Percentiles rank a stretch among this genome's conserved stretches.
phyloP scores from a whole-genome alignment of 1,140 invertebrate species.

The Pogonomyrmex californicus region DNA sequence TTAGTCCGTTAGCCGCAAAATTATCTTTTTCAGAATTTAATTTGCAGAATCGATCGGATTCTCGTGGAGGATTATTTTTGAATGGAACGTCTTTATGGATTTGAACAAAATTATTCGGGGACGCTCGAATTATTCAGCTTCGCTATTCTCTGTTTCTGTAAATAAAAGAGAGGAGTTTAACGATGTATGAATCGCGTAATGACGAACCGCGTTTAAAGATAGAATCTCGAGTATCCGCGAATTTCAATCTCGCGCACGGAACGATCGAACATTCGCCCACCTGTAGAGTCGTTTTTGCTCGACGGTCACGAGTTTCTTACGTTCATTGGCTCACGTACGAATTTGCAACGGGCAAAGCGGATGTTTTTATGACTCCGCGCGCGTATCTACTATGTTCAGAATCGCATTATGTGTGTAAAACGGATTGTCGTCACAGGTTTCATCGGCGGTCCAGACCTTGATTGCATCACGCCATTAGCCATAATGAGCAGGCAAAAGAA shows the following conservation, averaged over 20 bases:
- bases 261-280: constrained; percentile 57
- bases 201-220: constrained; percentile 6
- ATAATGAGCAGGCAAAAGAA: not conserved
- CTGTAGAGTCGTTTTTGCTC: constrained; percentile 70
- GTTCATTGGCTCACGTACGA: constrained; percentile 25
- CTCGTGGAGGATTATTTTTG: not conserved
- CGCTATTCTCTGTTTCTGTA: too few species aligned
- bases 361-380: constrained; percentile 20
- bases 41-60: constrained; percentile 3
- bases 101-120: not conserved
- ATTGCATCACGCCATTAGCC: not conserved
- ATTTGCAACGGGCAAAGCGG: not conserved
- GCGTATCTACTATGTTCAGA: constrained; percentile 20
- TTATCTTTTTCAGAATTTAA: constrained; percentile 47
- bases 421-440: not conserved
- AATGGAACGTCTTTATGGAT: not conserved
- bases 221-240: constrained; percentile 18
- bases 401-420: constrained; percentile 44
- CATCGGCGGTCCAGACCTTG: not conserved
- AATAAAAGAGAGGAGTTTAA: not conserved
- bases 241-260: constrained; percentile 7
- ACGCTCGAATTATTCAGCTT: too few species aligned
- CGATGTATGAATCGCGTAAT: not conserved
- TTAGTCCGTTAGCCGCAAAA: constrained; percentile 37
- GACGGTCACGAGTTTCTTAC: constrained; percentile 60